Base-by-base conservation (phyloP, 2,797 vertebrate species). In the Pelobates cultripes region DNA sequence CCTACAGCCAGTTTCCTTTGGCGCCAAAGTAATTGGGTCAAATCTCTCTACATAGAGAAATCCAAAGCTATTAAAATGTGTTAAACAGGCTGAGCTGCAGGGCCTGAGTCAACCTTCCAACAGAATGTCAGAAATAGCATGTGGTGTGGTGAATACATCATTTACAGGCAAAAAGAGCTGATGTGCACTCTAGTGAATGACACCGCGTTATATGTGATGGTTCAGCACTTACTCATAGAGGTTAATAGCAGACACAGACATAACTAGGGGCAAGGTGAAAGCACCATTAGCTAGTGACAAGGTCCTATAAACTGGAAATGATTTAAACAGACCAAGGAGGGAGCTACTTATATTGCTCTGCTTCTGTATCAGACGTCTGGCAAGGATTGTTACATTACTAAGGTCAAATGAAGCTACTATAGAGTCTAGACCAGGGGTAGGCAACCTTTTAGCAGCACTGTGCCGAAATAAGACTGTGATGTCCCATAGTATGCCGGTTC, bases 181-280 rank as follows among this genome's bases (percentile, higher is more conserved):
- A 61, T 42, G 40, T 42, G 60, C 73, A 44, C 60, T 80, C 40
- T 3, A 10, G 60, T 72, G 60, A 60, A 71, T 61, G 44, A 45
- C 43, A 66, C 43, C 12, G 28, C 45, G 53, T 13, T 13, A n/a
- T 15, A 77, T 64, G 45, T 73, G 60, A 57, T 66, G 68, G 67
- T 13, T 77, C 44, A 81, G 57, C 47, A 66, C 13, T 63, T 72
- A 73, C 42, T 70, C 77, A 70, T 13, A 69, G 61, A 70, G 71
- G 72, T 75, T 69, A 70, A 69, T 45, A 53, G 61, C 70, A 78
- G 71, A 28, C 77, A 63, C 73, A 83, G 81, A 83, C 81, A 79
- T 79, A 64, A 61, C 81, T 79, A 68, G 71, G 68, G 81, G 81
- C 81, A 78, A 83, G 81, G 76, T 83, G 63, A 83, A 70, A 78